Percentiles rank a stretch among this genome's conserved stretches.
These are phyloP conservation scores for Acronicta alni DNA, from an alignment of 2,888 invertebrate genomes.

Conservation along the genomic window DNA sequence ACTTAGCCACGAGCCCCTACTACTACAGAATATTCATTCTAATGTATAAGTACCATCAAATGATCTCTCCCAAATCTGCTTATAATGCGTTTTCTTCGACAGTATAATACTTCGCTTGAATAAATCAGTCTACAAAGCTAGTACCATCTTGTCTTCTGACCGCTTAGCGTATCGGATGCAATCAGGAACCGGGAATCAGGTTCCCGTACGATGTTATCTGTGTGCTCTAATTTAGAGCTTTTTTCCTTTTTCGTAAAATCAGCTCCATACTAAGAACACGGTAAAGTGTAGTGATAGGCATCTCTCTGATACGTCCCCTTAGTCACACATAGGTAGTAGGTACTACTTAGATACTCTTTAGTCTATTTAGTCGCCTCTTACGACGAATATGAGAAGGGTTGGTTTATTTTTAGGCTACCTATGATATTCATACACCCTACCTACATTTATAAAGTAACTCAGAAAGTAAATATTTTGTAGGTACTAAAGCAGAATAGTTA, in stretches of 20 bases:
- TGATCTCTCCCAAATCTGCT: neutral
- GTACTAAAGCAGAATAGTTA: no score
- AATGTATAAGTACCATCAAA: no score
- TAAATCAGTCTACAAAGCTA: constrained; percentile 10
- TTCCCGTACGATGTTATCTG: constrained; percentile 36
- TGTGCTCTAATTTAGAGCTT: neutral
- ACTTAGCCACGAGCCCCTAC: no score
- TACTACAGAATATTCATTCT: no score
- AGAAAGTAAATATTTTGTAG: neutral
- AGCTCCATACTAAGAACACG: no score
- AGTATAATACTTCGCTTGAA: neutral
- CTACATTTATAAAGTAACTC: neutral
- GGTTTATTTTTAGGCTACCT: neutral
- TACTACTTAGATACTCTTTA: neutral
- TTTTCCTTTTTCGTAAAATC: no score
- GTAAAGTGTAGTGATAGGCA: constrained; percentile 5
- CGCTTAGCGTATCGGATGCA: constrained; percentile 34
- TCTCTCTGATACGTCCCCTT: constrained; percentile 19
- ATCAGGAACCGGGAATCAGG: constrained; percentile 30
- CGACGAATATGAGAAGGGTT: neutral
- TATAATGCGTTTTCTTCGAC: neutral
- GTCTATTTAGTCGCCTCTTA: neutral
- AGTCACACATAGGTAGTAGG: neutral
- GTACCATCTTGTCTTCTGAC: constrained; percentile 18
- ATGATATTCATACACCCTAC: neutral